Base-by-base conservation (phyloP, 2,888 invertebrate genomes). In the Athalia circularis region DNA sequence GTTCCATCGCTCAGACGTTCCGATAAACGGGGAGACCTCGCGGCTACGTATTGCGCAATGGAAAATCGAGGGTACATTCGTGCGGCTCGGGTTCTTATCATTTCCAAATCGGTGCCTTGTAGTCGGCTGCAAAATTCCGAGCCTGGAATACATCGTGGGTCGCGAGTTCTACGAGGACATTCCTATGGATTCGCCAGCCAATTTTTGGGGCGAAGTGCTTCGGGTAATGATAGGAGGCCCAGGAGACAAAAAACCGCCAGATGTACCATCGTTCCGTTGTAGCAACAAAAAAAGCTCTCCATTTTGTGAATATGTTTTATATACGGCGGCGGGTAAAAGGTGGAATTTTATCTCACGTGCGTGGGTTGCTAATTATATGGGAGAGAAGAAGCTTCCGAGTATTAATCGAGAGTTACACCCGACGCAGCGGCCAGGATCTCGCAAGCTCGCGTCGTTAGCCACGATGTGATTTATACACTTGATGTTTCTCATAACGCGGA, bases 401-500 rank as follows among this genome's bases (percentile, higher is more conserved):
- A 72, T 72, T 72, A 72, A 72, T 72, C 72, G 72, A 72, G 72
- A 72, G 72, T 72, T 47, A 72, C 59, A 52, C 72, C 47, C 59
- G 47, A 8, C 67, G 50, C 50, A 13, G 48, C 15, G 15, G 15
- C 15, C 50, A 48, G 68, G 45, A 9, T 9, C 7, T 11, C 8
- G 15, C 47, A n/a, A 50, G 45, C 45, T 70, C 70, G 57, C 70
- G 70, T 57, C 70, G 72, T 72, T 72, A 72, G 57, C 72, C 59
- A 59, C 57, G 57, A 57, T 72, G 72, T 72, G 72, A 72, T 72
- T 72, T 72, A 72, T 72, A 72, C 43, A 72, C 72, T 72, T 47
- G 72, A 52, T 72, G 72, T 72, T 72, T 59, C 72, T 72, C 72
- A 57, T 72, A 72, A 72, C 72, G 45, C 59, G 72, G 72, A 72